These are phyloP conservation scores for Bombus confusus DNA, from an alignment of 1,140 invertebrate species.

Conservation along the genomic window DNA sequence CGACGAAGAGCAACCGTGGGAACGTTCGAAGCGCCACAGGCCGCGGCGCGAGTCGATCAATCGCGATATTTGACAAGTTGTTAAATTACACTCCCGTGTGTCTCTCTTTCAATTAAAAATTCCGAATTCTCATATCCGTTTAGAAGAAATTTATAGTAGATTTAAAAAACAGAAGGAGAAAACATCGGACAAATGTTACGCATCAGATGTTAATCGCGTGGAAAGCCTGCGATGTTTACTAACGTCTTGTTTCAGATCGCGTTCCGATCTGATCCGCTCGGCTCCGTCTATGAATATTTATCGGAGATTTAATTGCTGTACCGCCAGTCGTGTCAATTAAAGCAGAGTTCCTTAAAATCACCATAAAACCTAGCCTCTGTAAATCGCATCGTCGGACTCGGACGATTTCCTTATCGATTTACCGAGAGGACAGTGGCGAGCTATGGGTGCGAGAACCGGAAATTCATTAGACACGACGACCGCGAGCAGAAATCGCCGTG, in stretches of 20 bases:
- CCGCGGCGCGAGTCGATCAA: too few species aligned
- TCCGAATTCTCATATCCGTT: background rate
- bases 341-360: background rate
- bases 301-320: background rate
- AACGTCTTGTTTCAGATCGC: background rate
- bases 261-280: background rate
- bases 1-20: too few species aligned
- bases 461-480: conserved; percentile 27
- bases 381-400: background rate
- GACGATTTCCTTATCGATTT: background rate
- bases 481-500: conserved; percentile 22
- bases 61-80: too few species aligned
- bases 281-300: conserved; percentile 19
- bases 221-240: background rate
- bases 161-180: background rate
- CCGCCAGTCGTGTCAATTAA: conserved; percentile 17
- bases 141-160: background rate
- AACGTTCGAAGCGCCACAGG: too few species aligned
- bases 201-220: background rate
- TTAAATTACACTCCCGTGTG: too few species aligned
- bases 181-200: background rate
- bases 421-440: background rate
- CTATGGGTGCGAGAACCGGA: background rate
- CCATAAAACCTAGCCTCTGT: background rate
- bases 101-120: background rate